Conservation (phyloP, 2,113 vertebrate species). For the Pygoscelis adeliae region DNA sequence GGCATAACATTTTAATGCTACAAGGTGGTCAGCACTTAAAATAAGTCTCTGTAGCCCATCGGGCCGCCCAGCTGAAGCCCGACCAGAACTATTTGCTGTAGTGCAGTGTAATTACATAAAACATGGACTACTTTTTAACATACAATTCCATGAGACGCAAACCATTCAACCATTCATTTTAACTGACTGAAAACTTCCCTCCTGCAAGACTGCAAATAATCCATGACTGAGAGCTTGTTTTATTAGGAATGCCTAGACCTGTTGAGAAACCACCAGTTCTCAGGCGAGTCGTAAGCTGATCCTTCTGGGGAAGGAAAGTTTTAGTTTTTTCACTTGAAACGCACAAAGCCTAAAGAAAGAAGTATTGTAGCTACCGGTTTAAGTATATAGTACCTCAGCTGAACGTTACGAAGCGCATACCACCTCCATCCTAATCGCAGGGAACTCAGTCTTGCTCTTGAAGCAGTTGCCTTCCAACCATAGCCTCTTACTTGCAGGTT, state of each 20-base stretch:
- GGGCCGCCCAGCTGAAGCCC: neutral
- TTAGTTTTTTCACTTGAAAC: neutral
- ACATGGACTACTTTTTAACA: neutral
- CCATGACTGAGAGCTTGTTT: neutral
- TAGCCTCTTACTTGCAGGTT: neutral
- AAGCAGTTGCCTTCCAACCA: neutral
- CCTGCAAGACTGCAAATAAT: neutral
- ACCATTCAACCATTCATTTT: neutral
- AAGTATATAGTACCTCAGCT: neutral
- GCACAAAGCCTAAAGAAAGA: neutral
- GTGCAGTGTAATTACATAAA: neutral
- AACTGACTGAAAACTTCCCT: neutral
- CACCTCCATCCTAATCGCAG: neutral
- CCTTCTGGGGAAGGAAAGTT: neutral
- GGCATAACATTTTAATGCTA: neutral
- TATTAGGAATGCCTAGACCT: neutral
- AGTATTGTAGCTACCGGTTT: neutral
- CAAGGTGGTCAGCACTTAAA: neutral
- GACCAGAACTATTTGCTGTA: neutral
- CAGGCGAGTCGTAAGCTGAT: neutral
- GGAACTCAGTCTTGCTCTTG: neutral
- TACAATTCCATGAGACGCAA: neutral
- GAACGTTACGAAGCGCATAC: fast-evolving
- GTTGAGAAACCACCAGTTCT: neutral
- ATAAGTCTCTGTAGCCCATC: neutral